A percentile compares a stretch with the other conserved stretches of the same genome.
These are phyloP conservation scores for Coranthus polyacanthus DNA, from an alignment of 2,797 vertebrate species.

Conservation along the genomic window DNA sequence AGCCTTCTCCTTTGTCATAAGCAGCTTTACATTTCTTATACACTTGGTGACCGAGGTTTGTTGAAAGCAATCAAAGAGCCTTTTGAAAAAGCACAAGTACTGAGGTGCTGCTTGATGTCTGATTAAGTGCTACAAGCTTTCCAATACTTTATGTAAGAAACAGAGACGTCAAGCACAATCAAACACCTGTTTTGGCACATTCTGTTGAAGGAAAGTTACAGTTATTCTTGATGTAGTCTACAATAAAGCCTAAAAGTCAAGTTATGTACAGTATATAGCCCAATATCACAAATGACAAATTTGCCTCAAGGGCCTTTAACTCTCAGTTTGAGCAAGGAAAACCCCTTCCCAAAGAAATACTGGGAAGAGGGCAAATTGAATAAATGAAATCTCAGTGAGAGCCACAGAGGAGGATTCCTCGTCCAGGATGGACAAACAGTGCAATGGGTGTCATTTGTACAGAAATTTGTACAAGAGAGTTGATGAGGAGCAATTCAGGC, in stretches of 20 bases:
- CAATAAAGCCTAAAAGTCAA: background rate
- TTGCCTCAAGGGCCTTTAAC: too few species aligned
- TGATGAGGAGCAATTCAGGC: too few species aligned
- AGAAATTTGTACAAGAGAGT: too few species aligned
- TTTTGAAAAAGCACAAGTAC: slow-evolving; percentile 29
- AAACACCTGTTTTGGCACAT: background rate
- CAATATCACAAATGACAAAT: too few species aligned
- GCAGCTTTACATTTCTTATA: slow-evolving; percentile 18
- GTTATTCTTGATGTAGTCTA: background rate
- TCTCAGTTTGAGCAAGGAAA: too few species aligned
- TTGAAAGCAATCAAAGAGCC: slow-evolving; percentile 28
- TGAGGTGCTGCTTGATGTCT: slow-evolving; percentile 19
- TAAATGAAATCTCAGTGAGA: too few species aligned
- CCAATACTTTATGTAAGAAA: slow-evolving; percentile 5
- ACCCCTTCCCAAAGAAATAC: too few species aligned
- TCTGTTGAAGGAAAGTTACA: background rate
- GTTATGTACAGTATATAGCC: too few species aligned
- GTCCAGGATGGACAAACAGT: too few species aligned
- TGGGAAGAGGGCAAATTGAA: too few species aligned
- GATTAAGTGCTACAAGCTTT: slow-evolving; percentile 9
- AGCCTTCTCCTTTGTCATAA: slow-evolving; percentile 5
- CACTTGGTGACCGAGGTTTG: slow-evolving; percentile 18
- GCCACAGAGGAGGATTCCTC: too few species aligned
- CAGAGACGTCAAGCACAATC: slow-evolving; percentile 5
- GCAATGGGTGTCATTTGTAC: too few species aligned